Evolutionary conservation across 2,113 vertebrate species (phyloP).

Genomic region (Tiliqua scincoides): DNA sequence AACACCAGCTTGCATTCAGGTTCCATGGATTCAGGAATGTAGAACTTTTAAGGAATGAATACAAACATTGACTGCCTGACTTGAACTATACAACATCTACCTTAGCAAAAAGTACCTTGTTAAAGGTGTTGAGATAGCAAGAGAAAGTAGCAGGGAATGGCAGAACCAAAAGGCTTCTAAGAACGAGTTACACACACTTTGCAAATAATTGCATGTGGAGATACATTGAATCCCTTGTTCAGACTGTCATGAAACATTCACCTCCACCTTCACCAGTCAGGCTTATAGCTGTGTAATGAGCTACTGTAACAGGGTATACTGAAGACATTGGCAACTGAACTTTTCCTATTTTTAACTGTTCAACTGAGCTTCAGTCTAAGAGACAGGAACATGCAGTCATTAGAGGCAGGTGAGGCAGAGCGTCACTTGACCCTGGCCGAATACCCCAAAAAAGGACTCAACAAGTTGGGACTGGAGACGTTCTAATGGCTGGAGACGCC

Average conservation of each 20-base stretch:
- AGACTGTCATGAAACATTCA: neutral
- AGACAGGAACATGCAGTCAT: too few species aligned
- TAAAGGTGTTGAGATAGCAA: neutral
- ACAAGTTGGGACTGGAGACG: too few species aligned
- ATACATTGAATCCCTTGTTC: neutral
- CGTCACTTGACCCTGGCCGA: too few species aligned
- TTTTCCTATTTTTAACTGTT: slow-evolving; percentile 13
- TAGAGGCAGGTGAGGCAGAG: too few species aligned
- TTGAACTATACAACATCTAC: neutral
- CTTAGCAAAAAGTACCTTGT: neutral
- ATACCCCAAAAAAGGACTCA: too few species aligned
- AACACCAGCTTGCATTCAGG: neutral
- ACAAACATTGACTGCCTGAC: neutral
- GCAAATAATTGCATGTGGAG: neutral
- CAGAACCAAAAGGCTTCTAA: neutral
- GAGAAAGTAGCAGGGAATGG: neutral
- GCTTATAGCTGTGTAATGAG: neutral
- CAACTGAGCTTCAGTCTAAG: neutral
- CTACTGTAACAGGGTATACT: neutral
- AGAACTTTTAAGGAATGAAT: neutral
- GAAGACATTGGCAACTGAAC: neutral
- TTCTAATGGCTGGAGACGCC: too few species aligned
- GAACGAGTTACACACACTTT: neutral
- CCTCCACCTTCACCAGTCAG: neutral
- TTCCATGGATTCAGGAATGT: neutral